Evolutionary conservation across 1,140 invertebrate species (phyloP), one percentile per base, ranked within the genome.

Genomic region (Semibalanus balanoides): DNA sequence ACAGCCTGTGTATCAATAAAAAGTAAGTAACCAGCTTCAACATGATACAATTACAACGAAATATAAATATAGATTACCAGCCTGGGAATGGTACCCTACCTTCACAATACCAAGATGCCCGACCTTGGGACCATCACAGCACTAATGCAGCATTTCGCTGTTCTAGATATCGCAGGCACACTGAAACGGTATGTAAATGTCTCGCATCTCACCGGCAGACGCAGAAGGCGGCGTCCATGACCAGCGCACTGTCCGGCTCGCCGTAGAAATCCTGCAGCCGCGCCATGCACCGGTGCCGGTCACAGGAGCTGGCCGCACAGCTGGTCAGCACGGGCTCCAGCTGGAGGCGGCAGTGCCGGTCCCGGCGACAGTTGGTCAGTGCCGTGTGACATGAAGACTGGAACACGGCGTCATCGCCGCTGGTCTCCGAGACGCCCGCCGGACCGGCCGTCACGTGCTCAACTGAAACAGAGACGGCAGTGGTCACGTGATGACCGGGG

Each of bases 221-320:
- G n/a, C 70, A 72, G 70, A 72, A 30, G 9, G 70, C 70, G 28
- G 29, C 70, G 28, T 72, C 70, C 70, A 72, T 72, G n/a, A 30
- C 29, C 19, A 92, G 91, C 78, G 89, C 88, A 76, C 91, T 88
- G 74, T 89, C 88, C 9, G 90, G 89, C 78, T 89, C 89, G 80
- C 91, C 88, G 84, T 94, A 95, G 84, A 95, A 94, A 74, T 88
- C 88, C 81, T 93, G 89, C 78, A 95, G 83, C n/a, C 92, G 90
- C 74, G 89, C 87, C 93, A 95, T 94, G 83, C 93, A 96, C 19
- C 91, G 89, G 81, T 93, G 90, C 76, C 91, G 86, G 80, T 91
- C 90, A 84, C 93, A 95, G 11, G 51, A 14, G 14, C 1, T 25
- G 14, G 11, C 51, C 14, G 11, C 51, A 25, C 51, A 64, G 51